Evolutionary conservation across 2,888 invertebrate species (phyloP).

Genomic region (Hybos culiciformis): DNA sequence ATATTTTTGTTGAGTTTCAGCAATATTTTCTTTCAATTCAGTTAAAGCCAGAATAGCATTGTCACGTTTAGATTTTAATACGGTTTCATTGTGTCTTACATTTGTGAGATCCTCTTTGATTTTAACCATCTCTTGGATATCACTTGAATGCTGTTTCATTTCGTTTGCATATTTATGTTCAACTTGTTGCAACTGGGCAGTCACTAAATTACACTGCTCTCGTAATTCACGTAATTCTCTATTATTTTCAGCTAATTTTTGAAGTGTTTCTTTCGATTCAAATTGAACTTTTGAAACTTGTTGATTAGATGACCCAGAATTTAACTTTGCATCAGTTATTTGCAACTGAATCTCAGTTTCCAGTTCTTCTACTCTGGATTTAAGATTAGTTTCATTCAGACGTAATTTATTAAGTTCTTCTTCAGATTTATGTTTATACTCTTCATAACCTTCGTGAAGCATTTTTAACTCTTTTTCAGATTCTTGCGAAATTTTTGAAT

Average conservation of each 20-base stretch:
- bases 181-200: constrained; percentile 48
- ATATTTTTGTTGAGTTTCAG: constrained; percentile 43
- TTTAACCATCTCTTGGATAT: constrained; percentile 52
- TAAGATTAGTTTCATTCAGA: constrained; percentile 37
- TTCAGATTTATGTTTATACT: constrained; percentile 46
- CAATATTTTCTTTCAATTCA: constrained; percentile 49
- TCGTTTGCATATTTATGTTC: constrained; percentile 71
- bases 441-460: constrained; percentile 44
- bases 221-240: constrained; percentile 47
- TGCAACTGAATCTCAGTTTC: constrained; percentile 57
- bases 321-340: constrained; percentile 47
- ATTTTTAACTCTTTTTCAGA: constrained; percentile 65
- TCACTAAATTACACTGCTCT: constrained; percentile 46
- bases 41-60: constrained; percentile 49
- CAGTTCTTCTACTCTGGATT: constrained; percentile 49
- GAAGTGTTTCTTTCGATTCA: constrained; percentile 45
- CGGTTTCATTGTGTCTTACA: constrained; percentile 49
- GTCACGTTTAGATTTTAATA: constrained; percentile 48
- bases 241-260: constrained; percentile 44
- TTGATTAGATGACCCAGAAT: constrained; percentile 39
- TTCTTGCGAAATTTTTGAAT: constrained; percentile 68
- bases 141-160: constrained; percentile 63
- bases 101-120: constrained; percentile 48
- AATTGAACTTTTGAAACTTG: constrained; percentile 47
- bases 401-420: constrained; percentile 39